phyloP scores from a whole-genome alignment of 2,797 vertebrate species.

The Chelmon rostratus region DNA sequence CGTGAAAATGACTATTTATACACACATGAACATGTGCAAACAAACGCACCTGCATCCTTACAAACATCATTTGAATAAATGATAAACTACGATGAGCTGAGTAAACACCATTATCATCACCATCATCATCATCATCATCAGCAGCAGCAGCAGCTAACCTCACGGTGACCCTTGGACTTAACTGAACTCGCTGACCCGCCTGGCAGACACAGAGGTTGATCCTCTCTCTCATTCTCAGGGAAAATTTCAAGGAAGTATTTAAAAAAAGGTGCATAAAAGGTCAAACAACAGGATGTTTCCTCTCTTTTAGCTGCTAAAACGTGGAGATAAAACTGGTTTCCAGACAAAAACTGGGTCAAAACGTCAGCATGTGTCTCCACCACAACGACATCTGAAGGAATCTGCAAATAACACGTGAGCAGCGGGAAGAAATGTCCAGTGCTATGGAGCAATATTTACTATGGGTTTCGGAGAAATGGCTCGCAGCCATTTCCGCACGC shows the following conservation, averaged over 20 bases:
- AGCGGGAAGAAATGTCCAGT: conserved; percentile 50
- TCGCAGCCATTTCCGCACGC: conserved; percentile 43
- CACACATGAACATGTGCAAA: neutral
- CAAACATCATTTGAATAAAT: conserved; percentile 1
- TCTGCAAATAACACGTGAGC: conserved; percentile 49
- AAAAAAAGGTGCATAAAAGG: conserved; percentile 39
- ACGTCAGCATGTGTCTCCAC: conserved; percentile 9
- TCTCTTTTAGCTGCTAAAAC: conserved; percentile 5
- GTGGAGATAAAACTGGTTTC: neutral
- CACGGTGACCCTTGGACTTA: conserved; percentile 44
- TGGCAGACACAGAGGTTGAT: conserved; percentile 37
- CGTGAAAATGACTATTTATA: neutral
- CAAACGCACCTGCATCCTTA: neutral
- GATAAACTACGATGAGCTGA: no score
- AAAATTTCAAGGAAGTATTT: conserved; percentile 46
- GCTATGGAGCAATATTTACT: conserved; percentile 75
- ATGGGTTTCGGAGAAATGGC: conserved; percentile 51
- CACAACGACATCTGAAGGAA: conserved; percentile 25
- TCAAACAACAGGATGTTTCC: conserved; percentile 17
- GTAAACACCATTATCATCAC: conserved; percentile 44
- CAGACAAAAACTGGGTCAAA: neutral
- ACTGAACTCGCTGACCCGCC: conserved; percentile 36
- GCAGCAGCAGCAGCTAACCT: conserved; percentile 10
- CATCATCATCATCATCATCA: neutral
- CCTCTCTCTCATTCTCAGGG: conserved; percentile 26